phyloP scores from a whole-genome alignment of 2,888 invertebrate genomes.

The Myopa tessellatipennis region DNA sequence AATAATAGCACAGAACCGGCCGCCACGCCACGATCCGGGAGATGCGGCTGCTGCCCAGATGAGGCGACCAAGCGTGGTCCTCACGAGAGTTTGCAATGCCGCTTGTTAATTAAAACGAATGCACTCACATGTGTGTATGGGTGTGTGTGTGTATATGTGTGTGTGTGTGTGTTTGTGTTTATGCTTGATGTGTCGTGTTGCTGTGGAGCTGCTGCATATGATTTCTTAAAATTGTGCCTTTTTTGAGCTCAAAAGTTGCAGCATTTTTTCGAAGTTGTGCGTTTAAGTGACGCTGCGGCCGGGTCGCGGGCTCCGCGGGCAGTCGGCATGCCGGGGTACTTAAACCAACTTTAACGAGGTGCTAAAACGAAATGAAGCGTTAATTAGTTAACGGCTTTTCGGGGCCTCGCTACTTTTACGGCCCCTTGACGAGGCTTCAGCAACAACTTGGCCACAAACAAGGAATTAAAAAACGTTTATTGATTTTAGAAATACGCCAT shows the following conservation, averaged over 20 bases:
- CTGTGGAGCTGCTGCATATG: neutral
- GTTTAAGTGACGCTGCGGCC: neutral
- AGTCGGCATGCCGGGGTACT: neutral
- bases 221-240: constrained; percentile 2
- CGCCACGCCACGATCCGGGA: no score
- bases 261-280: neutral
- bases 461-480: neutral
- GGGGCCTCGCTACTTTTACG: neutral
- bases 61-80: no score
- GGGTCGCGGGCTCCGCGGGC: neutral
- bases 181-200: neutral
- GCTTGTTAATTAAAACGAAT: constrained; percentile 29
- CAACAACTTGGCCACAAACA: neutral
- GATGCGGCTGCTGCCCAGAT: no score
- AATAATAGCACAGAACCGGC: no score
- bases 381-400: constrained; percentile 27
- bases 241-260: constrained; percentile 9
- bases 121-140: neutral
- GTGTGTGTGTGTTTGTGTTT: neutral
- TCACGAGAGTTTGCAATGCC: neutral
- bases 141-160: neutral
- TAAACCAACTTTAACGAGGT: constrained; percentile 32
- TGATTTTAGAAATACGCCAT: neutral
- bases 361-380: constrained; percentile 37
- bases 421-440: neutral